Conservation (phyloP, 1,140 invertebrate species). For the Ostrea denselamellosa region DNA sequence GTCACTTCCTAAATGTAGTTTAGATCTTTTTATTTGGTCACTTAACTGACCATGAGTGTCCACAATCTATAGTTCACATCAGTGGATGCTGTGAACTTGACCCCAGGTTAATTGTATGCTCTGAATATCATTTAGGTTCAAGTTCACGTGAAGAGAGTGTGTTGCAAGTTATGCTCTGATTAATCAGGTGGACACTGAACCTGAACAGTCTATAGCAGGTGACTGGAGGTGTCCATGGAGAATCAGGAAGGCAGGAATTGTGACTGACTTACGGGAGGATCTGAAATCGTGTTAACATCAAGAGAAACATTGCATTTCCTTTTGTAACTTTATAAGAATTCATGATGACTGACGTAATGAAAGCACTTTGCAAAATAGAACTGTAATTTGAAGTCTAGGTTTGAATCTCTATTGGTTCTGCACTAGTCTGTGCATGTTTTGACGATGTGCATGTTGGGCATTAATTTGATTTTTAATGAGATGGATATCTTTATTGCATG, state of each 20-base stretch:
- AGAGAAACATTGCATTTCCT: constrained; percentile 10
- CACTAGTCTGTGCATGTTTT: not conserved
- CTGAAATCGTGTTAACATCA: not conserved
- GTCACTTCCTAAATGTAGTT: not conserved
- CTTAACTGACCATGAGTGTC: not conserved
- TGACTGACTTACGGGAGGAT: not conserved
- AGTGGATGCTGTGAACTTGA: not conserved
- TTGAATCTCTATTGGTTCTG: not conserved
- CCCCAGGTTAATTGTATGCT: not conserved
- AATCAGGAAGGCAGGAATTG: not conserved
- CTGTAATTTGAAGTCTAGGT: not conserved
- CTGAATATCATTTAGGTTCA: not conserved
- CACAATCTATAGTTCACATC: not conserved
- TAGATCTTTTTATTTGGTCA: not conserved
- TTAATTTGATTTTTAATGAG: constrained; percentile 4
- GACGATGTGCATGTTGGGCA: not conserved
- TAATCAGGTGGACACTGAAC: not conserved
- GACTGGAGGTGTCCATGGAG: not conserved
- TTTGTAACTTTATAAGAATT: not conserved
- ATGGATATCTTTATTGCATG: not conserved
- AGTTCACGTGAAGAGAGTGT: constrained; percentile 27
- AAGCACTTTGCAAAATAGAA: not conserved
- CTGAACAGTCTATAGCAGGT: not conserved
- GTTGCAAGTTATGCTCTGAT: constrained; percentile 11
- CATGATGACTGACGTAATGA: not conserved